phyloP scores from a whole-genome alignment of 2,113 vertebrate genomes.

The Platysteira castanea region DNA sequence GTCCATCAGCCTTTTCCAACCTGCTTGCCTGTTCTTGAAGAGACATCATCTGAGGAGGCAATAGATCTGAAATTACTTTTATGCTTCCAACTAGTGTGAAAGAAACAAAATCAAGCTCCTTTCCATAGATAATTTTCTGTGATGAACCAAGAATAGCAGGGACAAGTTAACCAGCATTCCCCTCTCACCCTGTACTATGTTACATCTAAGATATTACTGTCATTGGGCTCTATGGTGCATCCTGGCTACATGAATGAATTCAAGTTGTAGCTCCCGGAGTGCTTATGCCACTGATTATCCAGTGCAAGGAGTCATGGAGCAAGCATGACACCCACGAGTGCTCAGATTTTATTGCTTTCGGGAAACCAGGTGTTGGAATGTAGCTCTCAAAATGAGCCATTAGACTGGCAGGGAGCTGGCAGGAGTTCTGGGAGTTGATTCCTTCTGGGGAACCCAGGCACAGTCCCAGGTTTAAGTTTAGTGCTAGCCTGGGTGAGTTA shows the following conservation, averaged over 20 bases:
- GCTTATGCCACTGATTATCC: neutral
- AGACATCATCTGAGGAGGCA: conserved; percentile 70
- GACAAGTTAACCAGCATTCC: neutral
- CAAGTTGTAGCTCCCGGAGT: neutral
- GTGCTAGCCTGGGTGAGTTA: neutral
- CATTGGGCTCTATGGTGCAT: neutral
- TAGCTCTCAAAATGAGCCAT: neutral
- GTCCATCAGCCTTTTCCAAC: conserved; percentile 51
- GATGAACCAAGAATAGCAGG: neutral
- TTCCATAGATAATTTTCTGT: neutral
- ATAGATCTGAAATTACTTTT: neutral
- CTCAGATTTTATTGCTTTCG: neutral
- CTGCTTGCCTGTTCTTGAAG: conserved; percentile 76
- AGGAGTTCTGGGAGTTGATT: neutral
- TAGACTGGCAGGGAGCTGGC: neutral
- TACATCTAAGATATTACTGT: neutral
- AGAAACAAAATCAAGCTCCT: neutral
- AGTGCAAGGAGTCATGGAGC: neutral
- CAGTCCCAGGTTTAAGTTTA: neutral
- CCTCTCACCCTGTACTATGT: neutral
- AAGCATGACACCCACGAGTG: neutral
- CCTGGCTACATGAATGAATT: neutral
- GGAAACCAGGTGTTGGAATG: neutral
- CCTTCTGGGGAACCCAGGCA: neutral
- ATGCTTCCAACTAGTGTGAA: neutral